Base-by-base conservation (phyloP, 2,113 vertebrate genomes). In the Galbula dea region DNA sequence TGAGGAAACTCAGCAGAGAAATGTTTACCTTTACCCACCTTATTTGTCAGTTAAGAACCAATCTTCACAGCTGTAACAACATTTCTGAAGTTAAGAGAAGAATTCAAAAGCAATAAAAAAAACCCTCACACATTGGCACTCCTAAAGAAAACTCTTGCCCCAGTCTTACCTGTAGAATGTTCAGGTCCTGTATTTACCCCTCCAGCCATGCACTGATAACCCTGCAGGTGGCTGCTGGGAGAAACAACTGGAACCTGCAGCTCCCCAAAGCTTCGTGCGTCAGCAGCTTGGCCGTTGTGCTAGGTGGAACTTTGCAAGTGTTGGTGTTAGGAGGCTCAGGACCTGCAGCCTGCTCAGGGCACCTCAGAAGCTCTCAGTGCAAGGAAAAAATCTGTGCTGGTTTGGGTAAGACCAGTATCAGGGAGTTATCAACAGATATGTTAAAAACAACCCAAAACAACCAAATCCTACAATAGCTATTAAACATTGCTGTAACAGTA, bases 31-130 rank as follows among this genome's bases (percentile, higher is more conserved):
- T 92, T 24, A 29, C 2, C 1, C 45, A 54, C 61, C 32, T 79
- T 79, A 57, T 54, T 79, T 76, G 68, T 61, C 82, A 58, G 74
- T 82, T 84, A 77, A 30, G 45, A 85, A 83, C 29, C 36, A 46
- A 51, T 21, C 67, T 65, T 69, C 87, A 58, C 66, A 92, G 86
- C 80, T 83, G 76, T 32, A 88, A 80, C 24, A 94, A 85, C 63
- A 74, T 41, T 76, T 61, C 86, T 76, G 5, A 61, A 75, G 29
- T 41, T 52, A 55, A n/a, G 4, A 76, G n/a, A 66, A 34, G 63
- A 75, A 84, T 37, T 79, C 68, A 78, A 85, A 73, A 62, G 51
- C 55, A 19, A 36, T 43, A 22, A 6, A 61, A 69, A 72, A 63
- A 34, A 3, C 4, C 15, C 34, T 4, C 43, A 18, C 18, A 21